Conservation (phyloP, 1,140 invertebrate genomes). For the Calosoma granatense region DNA sequence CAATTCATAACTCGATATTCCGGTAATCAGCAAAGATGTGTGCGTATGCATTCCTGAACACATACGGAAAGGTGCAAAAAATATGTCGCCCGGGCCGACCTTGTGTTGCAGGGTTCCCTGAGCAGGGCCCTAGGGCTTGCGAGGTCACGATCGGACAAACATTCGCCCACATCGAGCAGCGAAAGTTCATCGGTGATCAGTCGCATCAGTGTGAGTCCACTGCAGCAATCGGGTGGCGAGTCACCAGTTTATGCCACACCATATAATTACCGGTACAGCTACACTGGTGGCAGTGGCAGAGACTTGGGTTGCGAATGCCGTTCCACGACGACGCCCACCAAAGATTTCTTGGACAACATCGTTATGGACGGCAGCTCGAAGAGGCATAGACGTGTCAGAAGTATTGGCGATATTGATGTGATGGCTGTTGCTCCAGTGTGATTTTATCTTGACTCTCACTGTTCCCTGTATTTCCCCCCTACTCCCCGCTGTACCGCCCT, state of each 20-base stretch:
- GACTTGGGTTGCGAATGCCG: constrained; percentile 22
- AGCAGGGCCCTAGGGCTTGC: constrained; percentile 54
- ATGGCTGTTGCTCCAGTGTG: constrained; percentile 36
- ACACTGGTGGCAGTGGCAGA: constrained; percentile 19
- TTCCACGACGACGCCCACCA: constrained; percentile 9
- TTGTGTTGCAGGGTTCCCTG: constrained; percentile 51
- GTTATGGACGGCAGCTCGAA: constrained; percentile 26
- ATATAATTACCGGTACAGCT: constrained; percentile 24
- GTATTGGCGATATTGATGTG: constrained; percentile 59
- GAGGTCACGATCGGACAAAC: constrained; percentile 37
- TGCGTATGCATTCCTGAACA: too few species aligned
- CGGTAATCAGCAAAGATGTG: too few species aligned
- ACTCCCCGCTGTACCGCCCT: too few species aligned
- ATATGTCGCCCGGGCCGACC: constrained; percentile 34
- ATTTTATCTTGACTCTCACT: too few species aligned
- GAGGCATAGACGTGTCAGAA: constrained; percentile 56
- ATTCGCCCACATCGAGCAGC: constrained; percentile 44
- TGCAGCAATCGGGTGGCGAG: constrained; percentile 23
- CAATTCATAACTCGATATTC: too few species aligned
- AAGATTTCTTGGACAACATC: constrained; percentile 17
- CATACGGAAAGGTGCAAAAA: constrained; percentile 21
- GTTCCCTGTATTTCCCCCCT: too few species aligned
- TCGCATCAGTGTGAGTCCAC: constrained; percentile 33
- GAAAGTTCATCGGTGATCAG: constrained; percentile 40
- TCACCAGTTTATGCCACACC: constrained; percentile 27